A percentile compares a stretch with the other conserved stretches of the same genome.
phyloP scores from a whole-genome alignment of 2,888 invertebrate species.

The Willowsia nigromaculata region DNA sequence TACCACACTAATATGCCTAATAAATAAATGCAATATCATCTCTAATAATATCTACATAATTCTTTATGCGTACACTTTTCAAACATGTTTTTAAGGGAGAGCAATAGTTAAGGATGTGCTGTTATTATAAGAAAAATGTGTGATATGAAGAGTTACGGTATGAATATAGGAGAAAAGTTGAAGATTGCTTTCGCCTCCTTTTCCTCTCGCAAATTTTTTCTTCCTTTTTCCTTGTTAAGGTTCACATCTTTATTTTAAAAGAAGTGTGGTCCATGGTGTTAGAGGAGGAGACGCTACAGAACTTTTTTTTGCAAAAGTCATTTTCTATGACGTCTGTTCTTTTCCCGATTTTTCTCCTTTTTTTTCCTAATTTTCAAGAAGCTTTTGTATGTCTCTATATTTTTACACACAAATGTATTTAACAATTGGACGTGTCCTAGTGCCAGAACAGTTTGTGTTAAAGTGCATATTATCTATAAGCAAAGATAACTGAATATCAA shows the following conservation, averaged over 20 bases:
- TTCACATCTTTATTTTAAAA: neutral
- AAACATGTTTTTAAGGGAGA: neutral
- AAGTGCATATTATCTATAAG: neutral
- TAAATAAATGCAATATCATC: neutral
- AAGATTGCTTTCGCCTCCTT: neutral
- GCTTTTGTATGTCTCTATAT: neutral
- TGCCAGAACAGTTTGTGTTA: no score
- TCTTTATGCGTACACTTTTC: neutral
- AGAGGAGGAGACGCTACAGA: neutral
- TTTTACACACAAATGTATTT: neutral
- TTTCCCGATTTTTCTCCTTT: neutral
- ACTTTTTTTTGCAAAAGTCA: conserved; percentile 8
- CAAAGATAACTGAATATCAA: no score
- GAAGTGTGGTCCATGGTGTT: neutral
- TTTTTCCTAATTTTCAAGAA: conserved; percentile 1
- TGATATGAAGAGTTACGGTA: neutral
- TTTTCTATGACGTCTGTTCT: neutral
- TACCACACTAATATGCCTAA: neutral
- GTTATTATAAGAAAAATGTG: neutral
- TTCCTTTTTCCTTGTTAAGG: neutral
- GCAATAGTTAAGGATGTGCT: neutral
- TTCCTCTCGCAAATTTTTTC: neutral
- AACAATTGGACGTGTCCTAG: no score
- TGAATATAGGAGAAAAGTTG: neutral
- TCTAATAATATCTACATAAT: neutral